Evolutionary conservation across 2,113 vertebrate species (phyloP).

Genomic region (Anolis carolinensis): DNA sequence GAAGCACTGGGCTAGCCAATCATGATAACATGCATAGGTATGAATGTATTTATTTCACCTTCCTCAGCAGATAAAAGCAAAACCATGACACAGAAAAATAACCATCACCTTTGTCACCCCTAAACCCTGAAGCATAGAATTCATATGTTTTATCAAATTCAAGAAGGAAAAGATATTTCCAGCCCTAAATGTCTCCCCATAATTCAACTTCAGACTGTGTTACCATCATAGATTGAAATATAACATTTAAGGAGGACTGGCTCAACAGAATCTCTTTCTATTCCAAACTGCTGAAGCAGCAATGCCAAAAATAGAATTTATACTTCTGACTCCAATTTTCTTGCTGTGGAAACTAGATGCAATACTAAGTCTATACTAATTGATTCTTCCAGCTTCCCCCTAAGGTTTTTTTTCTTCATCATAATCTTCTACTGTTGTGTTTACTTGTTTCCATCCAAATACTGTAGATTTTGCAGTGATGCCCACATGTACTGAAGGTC

Average conservation of each 20-base stretch:
- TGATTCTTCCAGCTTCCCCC: neutral
- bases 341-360: neutral
- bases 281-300: conserved; percentile 3
- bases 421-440: neutral
- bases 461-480: neutral
- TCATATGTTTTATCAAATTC: neutral
- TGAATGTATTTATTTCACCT: neutral
- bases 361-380: neutral
- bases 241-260: neutral
- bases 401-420: neutral
- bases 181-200: neutral
- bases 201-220: neutral
- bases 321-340: neutral
- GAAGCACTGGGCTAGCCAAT: no score
- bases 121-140: no score
- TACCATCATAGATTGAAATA: neutral
- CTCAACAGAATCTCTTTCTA: neutral
- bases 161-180: neutral
- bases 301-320: conserved; percentile 5
- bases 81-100: neutral
- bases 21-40: neutral
- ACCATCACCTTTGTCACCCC: no score
- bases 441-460: neutral
- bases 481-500: neutral
- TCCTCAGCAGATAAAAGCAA: neutral